Evolutionary conservation across 1,140 invertebrate genomes (phyloP).

Genomic region (Musca domestica): DNA sequence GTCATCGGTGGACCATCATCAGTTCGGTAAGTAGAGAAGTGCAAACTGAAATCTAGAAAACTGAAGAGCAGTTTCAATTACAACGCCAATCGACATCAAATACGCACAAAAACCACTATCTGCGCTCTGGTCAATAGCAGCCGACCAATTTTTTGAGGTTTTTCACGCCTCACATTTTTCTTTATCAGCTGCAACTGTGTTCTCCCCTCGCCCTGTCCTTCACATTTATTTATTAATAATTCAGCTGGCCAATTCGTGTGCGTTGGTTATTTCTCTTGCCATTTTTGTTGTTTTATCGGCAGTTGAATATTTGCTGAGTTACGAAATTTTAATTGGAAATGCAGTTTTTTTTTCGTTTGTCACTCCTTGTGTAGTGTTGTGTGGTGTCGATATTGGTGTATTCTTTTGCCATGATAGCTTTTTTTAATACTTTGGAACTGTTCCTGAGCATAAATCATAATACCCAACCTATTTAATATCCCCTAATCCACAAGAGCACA

Average conservation of each 20-base stretch:
- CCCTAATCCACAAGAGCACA: neutral
- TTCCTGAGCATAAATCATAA: neutral
- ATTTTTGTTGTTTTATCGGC: neutral
- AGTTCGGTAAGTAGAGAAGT: conserved; percentile 38
- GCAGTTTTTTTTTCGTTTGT: neutral
- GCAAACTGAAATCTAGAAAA: too few species aligned
- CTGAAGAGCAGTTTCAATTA: too few species aligned
- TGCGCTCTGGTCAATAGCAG: too few species aligned
- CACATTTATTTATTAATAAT: conserved; percentile 6
- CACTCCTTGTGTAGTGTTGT: neutral
- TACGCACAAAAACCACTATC: neutral
- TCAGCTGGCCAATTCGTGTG: neutral
- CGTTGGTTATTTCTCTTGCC: too few species aligned
- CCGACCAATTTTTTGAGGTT: too few species aligned
- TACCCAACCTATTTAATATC: neutral
- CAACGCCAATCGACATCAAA: neutral
- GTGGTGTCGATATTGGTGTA: neutral
- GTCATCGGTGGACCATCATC: conserved; percentile 32
- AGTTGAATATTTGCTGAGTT: conserved; percentile 16
- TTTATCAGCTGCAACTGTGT: too few species aligned
- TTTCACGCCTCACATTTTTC: too few species aligned
- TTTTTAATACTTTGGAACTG: neutral
- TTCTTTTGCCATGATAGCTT: neutral
- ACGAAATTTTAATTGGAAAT: conserved; percentile 14
- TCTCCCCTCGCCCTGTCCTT: too few species aligned